Percentiles rank a stretch among this genome's conserved stretches.
Evolutionary conservation across 2,888 invertebrate species (phyloP).

Genomic region (Alloplasta piceator): DNA sequence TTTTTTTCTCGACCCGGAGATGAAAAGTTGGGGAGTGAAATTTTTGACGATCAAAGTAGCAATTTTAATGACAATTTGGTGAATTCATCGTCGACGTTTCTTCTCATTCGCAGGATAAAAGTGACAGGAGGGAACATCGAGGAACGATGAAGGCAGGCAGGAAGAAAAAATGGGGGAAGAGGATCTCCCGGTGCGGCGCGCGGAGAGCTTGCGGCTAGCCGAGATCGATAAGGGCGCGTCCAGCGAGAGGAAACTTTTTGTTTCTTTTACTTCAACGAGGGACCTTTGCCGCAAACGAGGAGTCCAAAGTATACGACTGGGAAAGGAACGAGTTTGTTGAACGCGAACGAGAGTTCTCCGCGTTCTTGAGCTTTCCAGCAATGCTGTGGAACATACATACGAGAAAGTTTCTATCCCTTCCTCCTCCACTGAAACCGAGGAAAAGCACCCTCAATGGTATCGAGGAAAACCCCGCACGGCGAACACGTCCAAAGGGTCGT

Average conservation of each 20-base stretch:
- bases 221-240: constrained; percentile 63
- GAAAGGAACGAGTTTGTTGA: constrained; percentile 16
- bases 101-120: neutral
- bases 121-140: neutral
- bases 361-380: constrained; percentile 18
- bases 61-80: no score
- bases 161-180: constrained; percentile 17
- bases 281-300: constrained; percentile 35
- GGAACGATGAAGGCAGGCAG: neutral
- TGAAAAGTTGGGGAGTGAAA: no score
- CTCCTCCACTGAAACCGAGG: constrained; percentile 12
- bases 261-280: constrained; percentile 13
- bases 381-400: neutral
- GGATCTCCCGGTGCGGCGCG: constrained; percentile 36
- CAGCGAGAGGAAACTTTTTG: constrained; percentile 63
- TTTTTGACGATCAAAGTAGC: no score
- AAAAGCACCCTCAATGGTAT: neutral
- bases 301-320: constrained; percentile 22
- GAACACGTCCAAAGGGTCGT: constrained; percentile 11
- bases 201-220: constrained; percentile 49
- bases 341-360: constrained; percentile 51
- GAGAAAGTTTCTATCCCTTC: neutral
- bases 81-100: no score
- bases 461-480: constrained; percentile 16
- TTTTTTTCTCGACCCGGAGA: no score